Conservation (phyloP, 2,113 vertebrate species). For the Psettodes erumei region DNA sequence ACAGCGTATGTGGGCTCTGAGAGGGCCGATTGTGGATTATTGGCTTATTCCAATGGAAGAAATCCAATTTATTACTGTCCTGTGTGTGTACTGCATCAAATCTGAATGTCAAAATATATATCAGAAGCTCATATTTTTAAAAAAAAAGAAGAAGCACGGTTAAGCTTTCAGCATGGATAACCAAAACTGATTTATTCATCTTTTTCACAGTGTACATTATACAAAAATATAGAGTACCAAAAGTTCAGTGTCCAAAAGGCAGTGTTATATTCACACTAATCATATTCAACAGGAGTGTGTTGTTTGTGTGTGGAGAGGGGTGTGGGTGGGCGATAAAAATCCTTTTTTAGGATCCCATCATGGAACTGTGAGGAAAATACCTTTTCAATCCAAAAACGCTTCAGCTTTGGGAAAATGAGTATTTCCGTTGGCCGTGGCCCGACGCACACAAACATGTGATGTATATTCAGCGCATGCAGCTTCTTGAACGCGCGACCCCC, state of each 20-base stretch:
- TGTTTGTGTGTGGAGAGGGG: no score
- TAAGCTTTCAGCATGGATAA: not conserved
- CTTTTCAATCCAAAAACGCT: no score
- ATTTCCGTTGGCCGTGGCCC: not conserved
- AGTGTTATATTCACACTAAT: slow-evolving; percentile 83
- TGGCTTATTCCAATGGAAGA: no score
- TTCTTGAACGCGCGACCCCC: not conserved
- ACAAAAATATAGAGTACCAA: slow-evolving; percentile 92
- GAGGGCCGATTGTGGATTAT: not conserved
- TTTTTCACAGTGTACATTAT: slow-evolving; percentile 88
- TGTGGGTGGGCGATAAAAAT: slow-evolving; percentile 27
- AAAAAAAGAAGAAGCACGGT: no score
- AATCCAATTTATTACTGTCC: no score
- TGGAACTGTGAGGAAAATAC: slow-evolving; percentile 23
- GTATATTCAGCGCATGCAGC: slow-evolving; percentile 31
- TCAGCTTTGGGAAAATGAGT: slow-evolving; percentile 2
- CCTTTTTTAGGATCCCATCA: not conserved
- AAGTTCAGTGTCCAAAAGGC: slow-evolving; percentile 90
- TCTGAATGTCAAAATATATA: no score
- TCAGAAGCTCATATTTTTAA: no score
- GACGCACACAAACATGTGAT: slow-evolving; percentile 35
- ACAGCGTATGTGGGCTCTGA: not conserved
- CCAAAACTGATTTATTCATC: slow-evolving; percentile 76
- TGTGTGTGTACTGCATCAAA: no score
- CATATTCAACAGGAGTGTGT: slow-evolving; percentile 61